A percentile compares a stretch with the other conserved stretches of the same genome.
phyloP scores from a whole-genome alignment of 1,140 invertebrate species.

The Wiebesia pumilae region DNA sequence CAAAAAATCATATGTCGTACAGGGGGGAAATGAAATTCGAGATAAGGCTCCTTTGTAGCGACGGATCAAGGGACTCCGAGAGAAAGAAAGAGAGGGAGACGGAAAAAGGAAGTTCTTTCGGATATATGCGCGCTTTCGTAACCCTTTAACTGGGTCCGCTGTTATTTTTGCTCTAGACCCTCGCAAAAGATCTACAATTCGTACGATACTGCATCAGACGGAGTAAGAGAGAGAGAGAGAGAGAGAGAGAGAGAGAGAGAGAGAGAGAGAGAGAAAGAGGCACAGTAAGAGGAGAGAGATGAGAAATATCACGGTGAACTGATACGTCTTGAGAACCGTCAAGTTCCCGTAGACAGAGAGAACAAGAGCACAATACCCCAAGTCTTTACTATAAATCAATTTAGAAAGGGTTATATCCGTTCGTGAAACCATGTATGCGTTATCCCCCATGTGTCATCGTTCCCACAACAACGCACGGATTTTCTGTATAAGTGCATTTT shows the following conservation, averaged over 20 bases:
- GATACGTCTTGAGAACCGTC: constrained; percentile 38
- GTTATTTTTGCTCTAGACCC: not conserved
- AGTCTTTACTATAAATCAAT: constrained; percentile 48
- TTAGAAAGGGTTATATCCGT: constrained; percentile 42
- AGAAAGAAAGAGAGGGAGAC: not conserved
- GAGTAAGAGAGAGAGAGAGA: not conserved
- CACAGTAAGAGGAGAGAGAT: no score
- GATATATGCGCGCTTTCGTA: not conserved
- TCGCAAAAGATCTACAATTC: not conserved
- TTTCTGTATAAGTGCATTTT: constrained; percentile 39
- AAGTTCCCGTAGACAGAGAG: not conserved
- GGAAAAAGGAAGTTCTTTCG: constrained; percentile 28
- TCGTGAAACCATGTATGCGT: not conserved
- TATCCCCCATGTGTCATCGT: not conserved
- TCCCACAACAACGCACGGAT: constrained; percentile 29
- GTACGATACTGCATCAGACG: not conserved
- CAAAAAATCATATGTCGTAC: constrained; percentile 26
- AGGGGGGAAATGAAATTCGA: constrained; percentile 58
- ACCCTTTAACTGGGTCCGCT: constrained; percentile 30
- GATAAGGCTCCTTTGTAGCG: constrained; percentile 58
- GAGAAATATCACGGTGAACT: not conserved
- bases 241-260: constrained; percentile 6
- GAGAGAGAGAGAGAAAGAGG: not conserved
- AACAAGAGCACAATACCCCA: constrained; percentile 23
- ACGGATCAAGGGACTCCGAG: not conserved